These are phyloP conservation scores for Aphelenchoides fujianensis DNA, from an alignment of 1,140 invertebrate genomes.

Conservation along the genomic window DNA sequence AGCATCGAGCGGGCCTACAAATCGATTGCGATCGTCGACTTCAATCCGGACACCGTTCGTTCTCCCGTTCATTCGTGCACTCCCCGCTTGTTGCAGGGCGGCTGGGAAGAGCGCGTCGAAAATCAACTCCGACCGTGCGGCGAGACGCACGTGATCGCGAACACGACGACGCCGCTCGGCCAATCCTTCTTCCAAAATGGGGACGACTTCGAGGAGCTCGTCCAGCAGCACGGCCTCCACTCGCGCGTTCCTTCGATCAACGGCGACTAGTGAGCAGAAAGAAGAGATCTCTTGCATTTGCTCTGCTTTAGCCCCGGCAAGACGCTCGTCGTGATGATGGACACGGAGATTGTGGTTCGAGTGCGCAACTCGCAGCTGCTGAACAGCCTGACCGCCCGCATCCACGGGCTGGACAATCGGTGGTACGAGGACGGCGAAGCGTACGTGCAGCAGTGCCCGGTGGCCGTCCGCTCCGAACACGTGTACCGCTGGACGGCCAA, in stretches of 20 bases:
- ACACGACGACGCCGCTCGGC: neutral
- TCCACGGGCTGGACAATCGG: slow-evolving; percentile 8
- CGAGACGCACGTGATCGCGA: neutral
- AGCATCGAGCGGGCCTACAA: slow-evolving; percentile 10
- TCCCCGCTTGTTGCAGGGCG: neutral
- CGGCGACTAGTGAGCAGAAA: slow-evolving; percentile 14
- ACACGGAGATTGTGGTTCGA: slow-evolving; percentile 3
- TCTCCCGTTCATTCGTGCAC: neutral
- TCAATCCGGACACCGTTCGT: slow-evolving; percentile 7
- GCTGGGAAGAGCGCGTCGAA: slow-evolving; percentile 15
- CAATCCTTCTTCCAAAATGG: neutral
- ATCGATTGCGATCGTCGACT: slow-evolving; percentile 6
- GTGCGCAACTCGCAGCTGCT: slow-evolving; percentile 1
- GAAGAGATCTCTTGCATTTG: too few relatives aligned
- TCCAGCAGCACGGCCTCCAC: slow-evolving; percentile 6
- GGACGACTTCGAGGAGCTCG: neutral
- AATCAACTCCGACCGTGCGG: slow-evolving; percentile 17
- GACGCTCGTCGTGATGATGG: neutral
- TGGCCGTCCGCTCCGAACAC: neutral
- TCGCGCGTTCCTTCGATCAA: slow-evolving; percentile 13
- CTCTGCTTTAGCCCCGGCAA: slow-evolving; percentile 9
- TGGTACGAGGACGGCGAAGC: slow-evolving; percentile 17
- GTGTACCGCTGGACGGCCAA: neutral
- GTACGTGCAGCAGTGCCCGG: slow-evolving; percentile 17
- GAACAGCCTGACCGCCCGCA: neutral